phyloP scores from a whole-genome alignment of 1,140 invertebrate species.

The Agraylea sexmaculata region DNA sequence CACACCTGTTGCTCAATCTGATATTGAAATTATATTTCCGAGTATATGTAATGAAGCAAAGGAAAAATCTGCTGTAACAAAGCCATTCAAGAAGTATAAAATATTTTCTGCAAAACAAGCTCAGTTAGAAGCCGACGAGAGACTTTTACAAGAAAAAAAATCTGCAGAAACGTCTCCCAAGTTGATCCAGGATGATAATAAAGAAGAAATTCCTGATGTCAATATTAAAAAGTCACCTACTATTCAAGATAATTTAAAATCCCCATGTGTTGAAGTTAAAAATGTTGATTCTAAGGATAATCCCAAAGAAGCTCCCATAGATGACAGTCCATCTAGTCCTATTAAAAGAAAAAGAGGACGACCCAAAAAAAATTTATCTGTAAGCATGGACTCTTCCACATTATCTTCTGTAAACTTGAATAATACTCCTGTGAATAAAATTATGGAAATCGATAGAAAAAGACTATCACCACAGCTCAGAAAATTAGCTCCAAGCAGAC shows the following conservation, averaged over 20 bases:
- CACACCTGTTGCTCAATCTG: slow-evolving; percentile 34
- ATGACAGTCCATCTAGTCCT: slow-evolving; percentile 10
- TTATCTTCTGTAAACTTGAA: too few relatives aligned
- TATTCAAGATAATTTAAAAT: too few relatives aligned
- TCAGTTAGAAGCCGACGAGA: slow-evolving; percentile 4
- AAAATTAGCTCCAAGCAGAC: not conserved
- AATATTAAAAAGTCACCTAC: too few relatives aligned
- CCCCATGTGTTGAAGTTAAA: too few relatives aligned
- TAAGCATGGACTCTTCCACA: too few relatives aligned
- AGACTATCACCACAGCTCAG: not conserved
- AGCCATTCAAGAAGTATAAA: slow-evolving; percentile 2
- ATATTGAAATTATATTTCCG: slow-evolving; percentile 36
- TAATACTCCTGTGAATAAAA: too few relatives aligned
- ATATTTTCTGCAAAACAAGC: slow-evolving; percentile 1
- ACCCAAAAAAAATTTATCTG: slow-evolving; percentile 13
- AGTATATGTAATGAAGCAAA: slow-evolving; percentile 10
- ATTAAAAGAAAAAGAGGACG: slow-evolving; percentile 17
- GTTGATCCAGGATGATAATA: slow-evolving; percentile 1
- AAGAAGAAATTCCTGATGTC: not conserved
- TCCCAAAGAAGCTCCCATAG: too few relatives aligned
- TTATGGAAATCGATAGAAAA: too few relatives aligned
- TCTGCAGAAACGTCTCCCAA: slow-evolving; percentile 6
- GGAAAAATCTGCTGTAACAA: slow-evolving; percentile 5
- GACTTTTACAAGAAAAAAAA: slow-evolving; percentile 2
- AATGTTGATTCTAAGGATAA: not conserved